Base-by-base conservation (phyloP, 2,888 invertebrate species). In the Ochropleura leucogaster region DNA sequence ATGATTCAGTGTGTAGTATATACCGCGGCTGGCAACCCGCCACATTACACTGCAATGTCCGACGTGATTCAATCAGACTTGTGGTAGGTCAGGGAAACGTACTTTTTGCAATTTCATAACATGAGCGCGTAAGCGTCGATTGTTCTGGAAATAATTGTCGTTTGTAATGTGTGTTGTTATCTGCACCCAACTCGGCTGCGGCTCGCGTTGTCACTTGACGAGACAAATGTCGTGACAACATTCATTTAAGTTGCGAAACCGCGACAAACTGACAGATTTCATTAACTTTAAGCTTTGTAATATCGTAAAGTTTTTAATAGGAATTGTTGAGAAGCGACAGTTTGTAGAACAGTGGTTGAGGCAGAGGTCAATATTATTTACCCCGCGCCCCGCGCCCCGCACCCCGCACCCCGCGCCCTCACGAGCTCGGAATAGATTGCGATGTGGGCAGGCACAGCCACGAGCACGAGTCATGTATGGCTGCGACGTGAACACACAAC, bases 351-450 rank as follows among this genome's bases (percentile, higher is more conserved):
- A n/a, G 57, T 44, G 68, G 55, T 30, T 30, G 47, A 55, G 42
- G 46, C 76, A 53, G 57, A 49, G 68, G 68, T 77, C 68, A 68
- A 75, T 68, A n/a, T n/a, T n/a, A n/a, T n/a, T n/a, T n/a, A n/a
- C 10, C 6, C 8, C 2, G n/a, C 44, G 16, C 20, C 1, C 12
- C 14, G 14, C n/a, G 1, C 8, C 46, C 18, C 46, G 5, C 46
- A 9, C 4, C 1, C 10, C 20, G 16, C 12, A 4, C 3, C 62
- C 68, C 47, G 49, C 47, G 20, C 47, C 42, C 62, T 7, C 62
- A 30, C 40, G 14, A 2, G 51, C 68, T 59, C 51, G 60, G 60
- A 42, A 47, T 67, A 77, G 59, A 60, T 68, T 68, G 77, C 75
- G 53, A 30, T 75, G 74, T 65, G 65, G 74, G 30, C 30, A 68